phyloP scores from a whole-genome alignment of 1,140 invertebrate species.

The Ptiloglossa arizonensis region DNA sequence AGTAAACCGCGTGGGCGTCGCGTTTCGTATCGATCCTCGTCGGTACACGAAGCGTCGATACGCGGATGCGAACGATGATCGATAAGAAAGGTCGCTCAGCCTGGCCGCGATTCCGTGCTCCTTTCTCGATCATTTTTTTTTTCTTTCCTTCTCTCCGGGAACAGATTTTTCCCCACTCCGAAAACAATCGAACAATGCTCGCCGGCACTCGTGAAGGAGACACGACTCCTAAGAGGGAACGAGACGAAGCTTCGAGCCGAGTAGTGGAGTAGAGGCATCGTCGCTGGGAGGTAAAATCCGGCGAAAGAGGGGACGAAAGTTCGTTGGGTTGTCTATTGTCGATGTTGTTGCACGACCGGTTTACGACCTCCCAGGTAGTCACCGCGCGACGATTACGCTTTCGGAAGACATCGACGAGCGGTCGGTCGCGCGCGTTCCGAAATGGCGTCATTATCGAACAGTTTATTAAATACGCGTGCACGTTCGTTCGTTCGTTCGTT shows the following conservation, averaged over 20 bases:
- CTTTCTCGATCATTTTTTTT: conserved; percentile 33
- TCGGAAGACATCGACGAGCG: neutral
- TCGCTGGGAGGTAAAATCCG: neutral
- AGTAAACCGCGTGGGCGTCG: too few species aligned
- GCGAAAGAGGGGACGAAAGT: conserved; percentile 21
- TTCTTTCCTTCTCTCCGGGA: neutral
- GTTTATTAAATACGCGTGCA: conserved; percentile 31
- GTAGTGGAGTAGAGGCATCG: too few species aligned
- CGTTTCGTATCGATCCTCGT: too few species aligned
- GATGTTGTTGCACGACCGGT: conserved; percentile 38
- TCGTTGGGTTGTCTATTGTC: conserved; percentile 46
- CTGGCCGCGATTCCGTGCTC: conserved; percentile 46
- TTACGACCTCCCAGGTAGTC: conserved; percentile 48
- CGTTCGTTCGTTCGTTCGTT: too few species aligned
- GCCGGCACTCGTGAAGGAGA: neutral
- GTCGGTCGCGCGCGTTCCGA: neutral
- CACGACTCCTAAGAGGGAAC: too few species aligned
- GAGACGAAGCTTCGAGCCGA: too few species aligned
- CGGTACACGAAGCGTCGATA: conserved; percentile 22
- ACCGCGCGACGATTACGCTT: conserved; percentile 34
- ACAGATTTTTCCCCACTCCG: conserved; percentile 8
- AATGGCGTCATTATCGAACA: conserved; percentile 36
- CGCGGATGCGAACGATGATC: conserved; percentile 49
- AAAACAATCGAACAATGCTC: conserved; percentile 55
- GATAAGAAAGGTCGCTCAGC: conserved; percentile 61